Percentiles rank a stretch among this genome's conserved stretches.
Evolutionary conservation across 2,888 invertebrate genomes (phyloP).

Genomic region (Oeneis ivallda): DNA sequence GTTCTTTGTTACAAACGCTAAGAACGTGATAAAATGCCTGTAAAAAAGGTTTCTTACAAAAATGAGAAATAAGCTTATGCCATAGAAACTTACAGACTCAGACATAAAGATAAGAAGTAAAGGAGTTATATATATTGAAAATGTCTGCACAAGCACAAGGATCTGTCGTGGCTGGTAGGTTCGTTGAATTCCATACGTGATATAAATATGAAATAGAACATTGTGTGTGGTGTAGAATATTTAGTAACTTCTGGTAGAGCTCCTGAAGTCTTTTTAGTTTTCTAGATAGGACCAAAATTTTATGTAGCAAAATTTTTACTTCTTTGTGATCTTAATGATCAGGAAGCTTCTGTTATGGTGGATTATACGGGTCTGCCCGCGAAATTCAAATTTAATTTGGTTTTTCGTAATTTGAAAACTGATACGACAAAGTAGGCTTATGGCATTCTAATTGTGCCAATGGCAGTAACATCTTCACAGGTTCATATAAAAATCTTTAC

Average conservation of each 20-base stretch:
- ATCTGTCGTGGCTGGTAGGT: not conserved
- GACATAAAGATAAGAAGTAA: not conserved
- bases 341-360: not conserved
- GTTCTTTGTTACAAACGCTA: conserved; percentile 6
- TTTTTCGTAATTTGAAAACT: too few species aligned
- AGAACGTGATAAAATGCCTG: not conserved
- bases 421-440: too few species aligned
- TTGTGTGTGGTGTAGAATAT: not conserved
- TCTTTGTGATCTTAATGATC: not conserved
- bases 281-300: not conserved
- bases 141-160: not conserved
- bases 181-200: conserved; percentile 7
- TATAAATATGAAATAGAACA: conserved; percentile 5
- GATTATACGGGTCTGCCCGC: too few species aligned
- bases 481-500: too few species aligned
- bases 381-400: too few species aligned
- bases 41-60: not conserved
- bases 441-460: too few species aligned
- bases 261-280: not conserved
- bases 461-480: too few species aligned
- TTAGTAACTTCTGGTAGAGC: not conserved
- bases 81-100: not conserved
- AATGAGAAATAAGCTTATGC: not conserved
- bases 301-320: not conserved
- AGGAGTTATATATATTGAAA: not conserved